Evolutionary conservation across 2,888 invertebrate genomes (phyloP), one percentile per base, ranked within the genome.

Genomic region (Tiliacea aurago): DNA sequence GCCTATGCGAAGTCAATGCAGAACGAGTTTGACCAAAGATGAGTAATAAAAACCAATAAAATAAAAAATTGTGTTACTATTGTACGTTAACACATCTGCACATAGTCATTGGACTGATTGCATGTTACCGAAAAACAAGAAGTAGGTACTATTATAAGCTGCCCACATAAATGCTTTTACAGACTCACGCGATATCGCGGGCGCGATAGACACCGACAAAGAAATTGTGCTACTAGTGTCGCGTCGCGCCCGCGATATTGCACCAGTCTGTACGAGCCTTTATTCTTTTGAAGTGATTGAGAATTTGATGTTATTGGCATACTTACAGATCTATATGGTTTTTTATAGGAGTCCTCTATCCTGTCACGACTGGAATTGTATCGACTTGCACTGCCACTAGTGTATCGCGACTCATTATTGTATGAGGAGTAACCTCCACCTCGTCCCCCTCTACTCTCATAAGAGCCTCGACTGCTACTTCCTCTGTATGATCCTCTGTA

Each of bases 301-400:
- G 5, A 58, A 23, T 33, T 37, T 23, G 5, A 43, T 51, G 9
- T 33, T 43, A 18, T 18, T 49, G 20, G 5, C 7, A 55, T 71
- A 91, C 94, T 93, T 90, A 96, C 96, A 67, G 95, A 92, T 94
- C 96, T 91, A 87, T 96, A 96, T 10, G 94, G 87, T 83, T 95
- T 96, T 87, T 96, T 96, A 81, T 95, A 96, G 0, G 95, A 93
- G 58, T 96, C 96, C 55, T 96, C 96, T 66, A 95, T 93, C 81
- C 96, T 91, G 69, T 96, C 96, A 51, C 96, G 92, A 69, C 89
- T 88, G 62, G 91, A 91, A 70, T 91, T 91, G 78, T 96, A 96
- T 89, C 95, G 91, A 78, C 91, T 93, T n/a, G 90, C 90, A 76
- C 93, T 91, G 82, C 91, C 90, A 75, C 91, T 94, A 75, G 91